Percentiles rank a stretch among this genome's conserved stretches.
Evolutionary conservation across 2,113 vertebrate species (phyloP).

Genomic region (Bolborhynchus lineola): DNA sequence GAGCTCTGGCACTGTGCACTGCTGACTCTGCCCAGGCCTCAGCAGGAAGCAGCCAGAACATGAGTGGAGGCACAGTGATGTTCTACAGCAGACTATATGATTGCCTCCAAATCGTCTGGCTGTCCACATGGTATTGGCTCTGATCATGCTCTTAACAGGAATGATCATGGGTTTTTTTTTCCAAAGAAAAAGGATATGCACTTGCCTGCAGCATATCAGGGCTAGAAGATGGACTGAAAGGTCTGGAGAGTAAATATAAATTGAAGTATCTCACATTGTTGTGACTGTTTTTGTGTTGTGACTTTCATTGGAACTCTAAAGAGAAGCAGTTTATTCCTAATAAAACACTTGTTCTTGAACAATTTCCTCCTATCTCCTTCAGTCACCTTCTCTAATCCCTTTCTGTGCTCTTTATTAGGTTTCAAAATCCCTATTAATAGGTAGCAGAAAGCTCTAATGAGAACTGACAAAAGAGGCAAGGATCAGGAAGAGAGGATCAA

Average conservation of each 20-base stretch:
- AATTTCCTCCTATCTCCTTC: not conserved
- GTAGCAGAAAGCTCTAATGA: not conserved
- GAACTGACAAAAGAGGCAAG: not conserved
- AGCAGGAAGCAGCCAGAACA: not conserved
- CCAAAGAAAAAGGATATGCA: not conserved
- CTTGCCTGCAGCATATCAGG: not conserved
- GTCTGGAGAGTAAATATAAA: not conserved
- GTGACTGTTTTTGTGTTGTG: not conserved
- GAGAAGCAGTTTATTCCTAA: not conserved
- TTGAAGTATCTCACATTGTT: not conserved
- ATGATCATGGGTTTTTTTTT: rapidly evolving
- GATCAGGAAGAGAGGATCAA: not conserved
- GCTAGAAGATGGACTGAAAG: not conserved
- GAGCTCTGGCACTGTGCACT: not conserved
- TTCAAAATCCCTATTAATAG: not conserved
- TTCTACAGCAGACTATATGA: not conserved
- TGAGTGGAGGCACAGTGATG: not conserved
- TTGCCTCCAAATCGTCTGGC: not conserved
- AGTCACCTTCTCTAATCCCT: not conserved
- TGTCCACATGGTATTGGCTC: not conserved
- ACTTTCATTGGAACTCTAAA: not conserved
- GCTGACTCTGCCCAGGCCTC: not conserved
- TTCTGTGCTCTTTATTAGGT: not conserved
- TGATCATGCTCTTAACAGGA: not conserved
- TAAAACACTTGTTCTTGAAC: not conserved